These are phyloP conservation scores for Sicus ferrugineus DNA, from an alignment of 2,888 invertebrate species.

Conservation along the genomic window DNA sequence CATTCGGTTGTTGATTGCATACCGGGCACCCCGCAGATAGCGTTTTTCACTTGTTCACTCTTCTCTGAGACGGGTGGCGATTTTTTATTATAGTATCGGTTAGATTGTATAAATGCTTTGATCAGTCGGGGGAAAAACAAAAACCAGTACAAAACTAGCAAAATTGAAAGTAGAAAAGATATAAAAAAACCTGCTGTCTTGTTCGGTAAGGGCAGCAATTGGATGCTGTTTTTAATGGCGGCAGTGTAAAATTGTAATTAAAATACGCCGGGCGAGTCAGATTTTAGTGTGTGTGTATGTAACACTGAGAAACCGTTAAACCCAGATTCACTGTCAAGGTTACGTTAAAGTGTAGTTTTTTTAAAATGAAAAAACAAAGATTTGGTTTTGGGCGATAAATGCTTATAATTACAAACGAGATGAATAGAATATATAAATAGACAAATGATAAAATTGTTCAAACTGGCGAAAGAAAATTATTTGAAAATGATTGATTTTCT, in stretches of 20 bases:
- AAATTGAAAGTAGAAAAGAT: neutral
- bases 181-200: neutral
- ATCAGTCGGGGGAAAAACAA: neutral
- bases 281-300: neutral
- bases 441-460: too few species aligned
- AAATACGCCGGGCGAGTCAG: neutral
- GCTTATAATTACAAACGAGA: too few species aligned
- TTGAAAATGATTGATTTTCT: too few species aligned
- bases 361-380: neutral
- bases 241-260: too few species aligned
- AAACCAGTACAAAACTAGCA: neutral
- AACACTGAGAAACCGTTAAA: neutral
- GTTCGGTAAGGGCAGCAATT: neutral
- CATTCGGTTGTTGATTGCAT: slow-evolving; percentile 11
- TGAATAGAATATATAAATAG: too few species aligned
- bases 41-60: neutral
- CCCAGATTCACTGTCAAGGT: slow-evolving; percentile 19
- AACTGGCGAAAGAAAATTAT: too few species aligned
- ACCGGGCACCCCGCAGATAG: neutral
- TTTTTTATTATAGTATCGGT: neutral
- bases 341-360: neutral
- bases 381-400: too few species aligned
- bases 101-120: neutral
- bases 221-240: neutral
- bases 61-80: neutral